Evolutionary conservation across 2,888 invertebrate species (phyloP), one percentile per base, ranked within the genome.

Genomic region (Andrena trimmerana): DNA sequence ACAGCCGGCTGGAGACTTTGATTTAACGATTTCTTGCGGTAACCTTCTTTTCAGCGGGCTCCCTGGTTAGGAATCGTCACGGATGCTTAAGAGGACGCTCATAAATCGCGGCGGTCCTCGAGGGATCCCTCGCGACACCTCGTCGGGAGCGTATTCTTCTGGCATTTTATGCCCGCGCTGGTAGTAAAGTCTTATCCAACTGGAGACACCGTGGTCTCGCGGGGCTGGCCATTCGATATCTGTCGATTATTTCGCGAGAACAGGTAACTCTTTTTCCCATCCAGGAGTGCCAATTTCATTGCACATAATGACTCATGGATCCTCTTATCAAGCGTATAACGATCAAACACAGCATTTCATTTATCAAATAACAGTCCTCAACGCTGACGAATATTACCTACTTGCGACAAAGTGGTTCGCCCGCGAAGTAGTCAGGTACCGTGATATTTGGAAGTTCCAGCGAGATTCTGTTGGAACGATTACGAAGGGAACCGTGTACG

Each of bases 61-160:
- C 65, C 33, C 67, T 68, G 54, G 42, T 50, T 54, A 79, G 60
- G 57, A 86, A 78, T 86, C 78, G 87, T 81, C 79, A 70, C 77
- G 63, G 74, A 75, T 78, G 67, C 78, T 78, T 81, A 75, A 70
- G 81, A 76, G 67, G 68, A 71, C 65, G 81, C 81, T 73, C 88
- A 67, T 87, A 86, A 88, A 87, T 88, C 86, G 88, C 63, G 60
- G n/a, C 62, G 74, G 68, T 60, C 70, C 85, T 72, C 76, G 68
- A 78, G 79, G 73, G 80, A 66, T 36, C 57, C 76, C 77, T 71
- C 77, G 85, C 85, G 87, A 87, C 88, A 86, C 87, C 87, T 89
- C 85, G 85, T 85, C 89, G 76, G 82, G 10, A 88, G 78, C 88
- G 85, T 89, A 89, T 88, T 85, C 89, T 85, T 80, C 74, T 80